phyloP scores from a whole-genome alignment of 2,113 vertebrate species.

The Cromileptes altivelis region DNA sequence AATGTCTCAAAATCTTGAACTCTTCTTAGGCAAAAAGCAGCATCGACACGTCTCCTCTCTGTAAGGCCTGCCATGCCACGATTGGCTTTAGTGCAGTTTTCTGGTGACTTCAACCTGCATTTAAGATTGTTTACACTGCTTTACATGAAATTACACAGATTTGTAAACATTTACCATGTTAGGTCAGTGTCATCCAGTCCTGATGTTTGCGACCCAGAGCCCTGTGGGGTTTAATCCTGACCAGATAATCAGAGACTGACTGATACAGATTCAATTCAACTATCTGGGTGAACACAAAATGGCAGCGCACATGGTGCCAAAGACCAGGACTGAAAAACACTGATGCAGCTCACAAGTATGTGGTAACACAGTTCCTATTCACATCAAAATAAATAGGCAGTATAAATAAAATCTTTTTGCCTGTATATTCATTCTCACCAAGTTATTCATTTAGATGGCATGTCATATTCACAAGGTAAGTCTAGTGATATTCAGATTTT shows the following conservation, averaged over 20 bases:
- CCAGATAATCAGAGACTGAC: conserved; percentile 6
- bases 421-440: conserved; percentile 10
- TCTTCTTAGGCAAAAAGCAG: conserved; percentile 41
- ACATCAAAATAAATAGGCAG: conserved; percentile 27
- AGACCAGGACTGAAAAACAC: conserved; percentile 30
- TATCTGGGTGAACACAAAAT: conserved; percentile 7
- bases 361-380: conserved; percentile 36
- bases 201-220: conserved; percentile 21
- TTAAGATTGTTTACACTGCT: conserved; percentile 50
- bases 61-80: conserved; percentile 52
- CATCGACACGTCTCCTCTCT: conserved; percentile 36
- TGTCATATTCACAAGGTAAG: neutral
- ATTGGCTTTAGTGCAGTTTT: conserved; percentile 65
- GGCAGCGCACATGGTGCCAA: conserved; percentile 10
- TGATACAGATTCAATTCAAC: neutral
- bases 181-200: conserved; percentile 37
- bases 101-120: conserved; percentile 41
- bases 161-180: conserved; percentile 66
- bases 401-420: conserved; percentile 15
- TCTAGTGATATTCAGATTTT: conserved; percentile 9
- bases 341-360: conserved; percentile 32
- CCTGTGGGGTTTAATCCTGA: neutral
- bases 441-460: conserved; percentile 2
- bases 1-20: conserved; percentile 42
- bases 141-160: conserved; percentile 45